A percentile compares a stretch with the other conserved stretches of the same genome.
Conservation (phyloP, 2,797 vertebrate genomes). For the Typhlichthys subterraneus region DNA sequence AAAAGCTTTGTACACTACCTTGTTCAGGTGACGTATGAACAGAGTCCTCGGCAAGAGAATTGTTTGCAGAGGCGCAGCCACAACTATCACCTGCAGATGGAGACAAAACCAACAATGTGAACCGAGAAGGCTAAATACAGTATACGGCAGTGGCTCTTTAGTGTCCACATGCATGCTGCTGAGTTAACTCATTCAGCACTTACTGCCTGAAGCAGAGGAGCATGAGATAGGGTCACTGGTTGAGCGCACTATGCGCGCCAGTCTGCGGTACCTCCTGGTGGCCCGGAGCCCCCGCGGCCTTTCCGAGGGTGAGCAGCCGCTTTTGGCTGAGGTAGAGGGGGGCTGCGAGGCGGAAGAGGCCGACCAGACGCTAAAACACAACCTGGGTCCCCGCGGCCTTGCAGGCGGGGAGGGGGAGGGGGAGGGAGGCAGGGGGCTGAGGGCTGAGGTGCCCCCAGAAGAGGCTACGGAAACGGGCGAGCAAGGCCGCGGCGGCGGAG, state of each 20-base stretch:
- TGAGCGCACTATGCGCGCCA: constrained; percentile 87
- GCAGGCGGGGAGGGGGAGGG: constrained; percentile 68
- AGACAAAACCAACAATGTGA: constrained; percentile 42
- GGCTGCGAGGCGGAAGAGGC: constrained; percentile 73
- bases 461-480: constrained; percentile 71
- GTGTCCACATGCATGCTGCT: neutral
- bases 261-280: constrained; percentile 67
- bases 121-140: neutral
- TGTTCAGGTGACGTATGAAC: constrained; percentile 74
- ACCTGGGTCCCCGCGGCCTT: constrained; percentile 75
- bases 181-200: constrained; percentile 31
- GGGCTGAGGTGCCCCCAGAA: constrained; percentile 64
- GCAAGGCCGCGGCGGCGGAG: constrained; percentile 71
- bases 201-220: constrained; percentile 81
- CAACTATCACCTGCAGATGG: constrained; percentile 77
- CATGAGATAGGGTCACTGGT: constrained; percentile 92
- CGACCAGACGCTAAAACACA: constrained; percentile 84
- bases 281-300: constrained; percentile 60
- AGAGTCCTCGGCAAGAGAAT: constrained; percentile 70
- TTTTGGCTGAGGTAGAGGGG: constrained; percentile 73
- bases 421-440: constrained; percentile 67
- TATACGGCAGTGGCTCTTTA: neutral
- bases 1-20: constrained; percentile 61
- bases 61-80: constrained; percentile 64
- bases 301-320: constrained; percentile 54